Conservation (phyloP, 2,888 invertebrate genomes). For the Gymnosoma rotundatum region DNA sequence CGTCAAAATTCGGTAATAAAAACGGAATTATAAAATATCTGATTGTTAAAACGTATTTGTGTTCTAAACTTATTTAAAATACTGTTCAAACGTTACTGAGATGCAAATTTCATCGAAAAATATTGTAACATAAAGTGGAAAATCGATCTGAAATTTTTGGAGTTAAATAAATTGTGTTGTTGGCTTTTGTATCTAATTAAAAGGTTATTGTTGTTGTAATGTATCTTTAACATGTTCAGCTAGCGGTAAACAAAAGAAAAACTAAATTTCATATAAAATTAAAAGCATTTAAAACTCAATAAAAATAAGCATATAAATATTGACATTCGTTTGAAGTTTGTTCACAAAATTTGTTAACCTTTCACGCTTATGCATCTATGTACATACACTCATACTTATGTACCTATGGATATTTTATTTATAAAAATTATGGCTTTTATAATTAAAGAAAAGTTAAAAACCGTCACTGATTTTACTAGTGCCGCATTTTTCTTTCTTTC, state of each 20-base stretch:
- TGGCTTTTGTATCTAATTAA: conserved; percentile 14
- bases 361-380: background rate
- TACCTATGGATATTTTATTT: background rate
- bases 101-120: conserved; percentile 29
- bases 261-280: conserved; percentile 21
- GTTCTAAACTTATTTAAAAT: background rate
- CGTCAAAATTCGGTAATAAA: conserved; percentile 54
- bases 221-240: conserved; percentile 25
- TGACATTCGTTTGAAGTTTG: background rate
- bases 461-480: conserved; percentile 41
- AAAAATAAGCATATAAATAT: background rate
- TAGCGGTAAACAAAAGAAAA: conserved; percentile 48
- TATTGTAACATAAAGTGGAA: conserved; percentile 42
- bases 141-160: conserved; percentile 62
- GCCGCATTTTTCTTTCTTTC: conserved; percentile 31
- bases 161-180: conserved; percentile 29
- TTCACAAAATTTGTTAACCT: background rate
- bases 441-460: conserved; percentile 10
- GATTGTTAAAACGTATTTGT: conserved; percentile 15
- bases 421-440: background rate
- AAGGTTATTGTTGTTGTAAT: conserved; percentile 40
- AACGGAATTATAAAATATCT: background rate
- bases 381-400: background rate
- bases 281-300: background rate
- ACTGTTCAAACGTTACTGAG: conserved; percentile 15